Base-by-base conservation (phyloP, 1,140 invertebrate genomes). In the Scaptodrosophila lebanonensis region DNA sequence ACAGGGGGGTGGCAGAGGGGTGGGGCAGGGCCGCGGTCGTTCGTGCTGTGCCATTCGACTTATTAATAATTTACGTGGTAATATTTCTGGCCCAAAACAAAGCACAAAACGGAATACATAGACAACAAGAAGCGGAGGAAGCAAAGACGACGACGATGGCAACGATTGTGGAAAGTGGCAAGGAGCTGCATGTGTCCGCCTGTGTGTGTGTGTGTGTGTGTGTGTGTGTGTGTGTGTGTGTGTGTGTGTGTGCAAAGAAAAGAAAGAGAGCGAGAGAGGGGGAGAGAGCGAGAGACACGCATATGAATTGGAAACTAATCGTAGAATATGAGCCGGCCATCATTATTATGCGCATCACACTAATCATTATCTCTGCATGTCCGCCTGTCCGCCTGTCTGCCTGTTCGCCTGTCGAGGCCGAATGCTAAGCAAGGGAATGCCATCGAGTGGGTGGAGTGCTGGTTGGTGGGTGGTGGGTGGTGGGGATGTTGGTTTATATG, bases 41-140 rank as follows among this genome's bases (percentile, higher is more conserved):
- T 39, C 32, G 45, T 11, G 35, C 50, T 18, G 17, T 45, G 43
- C 54, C 67, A 65, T 68, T 79, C 72, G 65, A 57, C 57, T 82
- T 73, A 75, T 82, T 75, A 82, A 75, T 71, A 71, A 83, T 83
- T 73, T 83, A 83, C 75, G 75, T 83, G 70, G 75, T 71, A 83
- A 82, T 82, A 83, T 82, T 82, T 75, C 64, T 75, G 65, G 35
- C 43, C 30, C 39, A 56, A 65, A 69, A 25, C 43, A 60, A 39
- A 36, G 29, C 2, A 15, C 22, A 64, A 54, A 60, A 38, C 18
- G 4, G 16, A 44, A 56, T 54, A 66, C 45, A 76, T 60, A n/a
- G 33, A 22, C 7, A 43, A 18, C 20, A 17, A 27, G 17, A 4
- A n/a, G 29, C 17, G 20, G 16, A 8, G 27, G n/a, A 39, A 49